phyloP scores from a whole-genome alignment of 2,797 vertebrate species.

The Sphenodon punctatus region DNA sequence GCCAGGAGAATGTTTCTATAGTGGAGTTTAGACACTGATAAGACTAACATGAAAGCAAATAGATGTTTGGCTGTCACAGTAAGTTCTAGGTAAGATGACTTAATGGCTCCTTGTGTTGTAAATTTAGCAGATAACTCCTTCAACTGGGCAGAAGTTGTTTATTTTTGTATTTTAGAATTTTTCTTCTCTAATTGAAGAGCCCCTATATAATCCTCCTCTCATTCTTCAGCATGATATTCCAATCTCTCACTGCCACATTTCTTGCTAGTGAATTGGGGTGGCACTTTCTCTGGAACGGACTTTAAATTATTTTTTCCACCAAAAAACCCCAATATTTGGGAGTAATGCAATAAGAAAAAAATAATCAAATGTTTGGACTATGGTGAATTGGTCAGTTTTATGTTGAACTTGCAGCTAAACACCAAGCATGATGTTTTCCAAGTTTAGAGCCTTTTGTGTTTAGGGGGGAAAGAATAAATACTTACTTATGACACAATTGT shows the following conservation, averaged over 20 bases:
- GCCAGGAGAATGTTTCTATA: background rate
- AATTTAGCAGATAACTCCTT: background rate
- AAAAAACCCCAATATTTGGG: background rate
- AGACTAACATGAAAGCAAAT: background rate
- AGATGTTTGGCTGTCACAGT: background rate
- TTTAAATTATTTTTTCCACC: background rate
- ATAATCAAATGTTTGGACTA: background rate
- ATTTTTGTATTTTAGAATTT: background rate
- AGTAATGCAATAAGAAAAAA: fast-evolving
- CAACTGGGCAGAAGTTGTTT: background rate
- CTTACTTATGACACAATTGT: background rate
- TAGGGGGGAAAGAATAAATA: background rate
- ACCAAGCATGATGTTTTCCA: background rate
- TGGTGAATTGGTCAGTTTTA: background rate
- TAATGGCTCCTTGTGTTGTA: background rate
- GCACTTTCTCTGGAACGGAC: background rate
- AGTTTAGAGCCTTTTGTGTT: background rate
- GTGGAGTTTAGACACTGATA: background rate
- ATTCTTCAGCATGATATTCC: background rate
- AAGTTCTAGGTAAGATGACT: background rate
- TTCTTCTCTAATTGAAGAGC: background rate
- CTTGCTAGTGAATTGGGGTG: fast-evolving
- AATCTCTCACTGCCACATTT: background rate
- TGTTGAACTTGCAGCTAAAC: background rate
- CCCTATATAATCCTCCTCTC: background rate